These are phyloP conservation scores for Tetramorium simillimum DNA, from an alignment of 1,140 invertebrate species.

Conservation along the genomic window DNA sequence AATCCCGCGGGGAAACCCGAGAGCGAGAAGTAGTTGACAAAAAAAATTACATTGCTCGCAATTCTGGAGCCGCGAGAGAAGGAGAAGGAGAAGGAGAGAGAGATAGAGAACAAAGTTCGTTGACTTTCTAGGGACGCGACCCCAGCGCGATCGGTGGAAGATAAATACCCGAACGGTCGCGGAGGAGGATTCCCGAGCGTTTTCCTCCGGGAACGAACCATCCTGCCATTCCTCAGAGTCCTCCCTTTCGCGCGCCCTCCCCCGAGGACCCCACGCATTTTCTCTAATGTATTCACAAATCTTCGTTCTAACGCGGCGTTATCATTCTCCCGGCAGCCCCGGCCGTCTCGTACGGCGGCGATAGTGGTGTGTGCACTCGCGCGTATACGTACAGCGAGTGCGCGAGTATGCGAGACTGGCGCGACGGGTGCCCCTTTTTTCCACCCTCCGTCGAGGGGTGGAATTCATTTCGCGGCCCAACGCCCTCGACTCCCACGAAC, in stretches of 20 bases:
- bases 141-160: slow-evolving; percentile 67
- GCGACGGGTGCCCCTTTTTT: slow-evolving; percentile 55
- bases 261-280: slow-evolving; percentile 64
- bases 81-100: background rate
- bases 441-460: slow-evolving; percentile 69
- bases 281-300: slow-evolving; percentile 83
- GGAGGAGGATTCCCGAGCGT: slow-evolving; percentile 70
- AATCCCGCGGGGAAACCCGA: slow-evolving; percentile 37
- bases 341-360: slow-evolving; percentile 14
- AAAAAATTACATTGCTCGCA: slow-evolving; percentile 57
- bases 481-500: slow-evolving; percentile 79
- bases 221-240: slow-evolving; percentile 63
- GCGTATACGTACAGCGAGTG: slow-evolving; percentile 8
- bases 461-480: slow-evolving; percentile 83
- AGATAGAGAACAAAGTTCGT: slow-evolving; percentile 49
- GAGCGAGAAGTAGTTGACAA: slow-evolving; percentile 55
- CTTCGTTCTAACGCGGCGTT: slow-evolving; percentile 81
- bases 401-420: slow-evolving; percentile 37
- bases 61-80: slow-evolving; percentile 26
- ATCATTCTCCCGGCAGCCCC: slow-evolving; percentile 80
- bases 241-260: slow-evolving; percentile 2
- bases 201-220: slow-evolving; percentile 62
- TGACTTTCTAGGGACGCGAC: slow-evolving; percentile 65
- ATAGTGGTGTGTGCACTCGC: background rate
- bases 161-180: slow-evolving; percentile 71